These are phyloP conservation scores for Phalacrocorax aristotelis DNA, from an alignment of 2,113 vertebrate species.

Conservation along the genomic window DNA sequence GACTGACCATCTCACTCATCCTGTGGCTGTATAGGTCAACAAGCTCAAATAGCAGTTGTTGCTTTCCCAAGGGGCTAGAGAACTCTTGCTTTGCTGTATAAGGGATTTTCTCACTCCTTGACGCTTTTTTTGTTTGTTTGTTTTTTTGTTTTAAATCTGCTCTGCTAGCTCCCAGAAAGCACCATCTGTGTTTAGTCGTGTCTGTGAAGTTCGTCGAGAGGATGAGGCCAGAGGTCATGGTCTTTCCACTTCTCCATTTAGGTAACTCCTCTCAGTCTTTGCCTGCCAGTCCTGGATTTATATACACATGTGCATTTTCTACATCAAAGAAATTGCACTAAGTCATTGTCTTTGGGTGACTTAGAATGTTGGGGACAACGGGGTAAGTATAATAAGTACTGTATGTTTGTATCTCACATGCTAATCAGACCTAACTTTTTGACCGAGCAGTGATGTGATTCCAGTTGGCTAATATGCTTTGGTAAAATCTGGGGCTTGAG, in stretches of 20 bases:
- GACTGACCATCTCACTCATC: neutral
- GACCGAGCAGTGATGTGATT: neutral
- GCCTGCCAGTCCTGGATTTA: neutral
- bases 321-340: conserved; percentile 4
- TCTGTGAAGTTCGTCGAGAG: conserved; percentile 81
- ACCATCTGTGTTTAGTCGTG: conserved; percentile 84
- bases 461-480: neutral
- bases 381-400: neutral
- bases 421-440: neutral
- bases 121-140: neutral
- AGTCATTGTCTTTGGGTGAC: conserved; percentile 21
- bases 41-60: neutral
- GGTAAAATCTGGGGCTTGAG: neutral
- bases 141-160: conserved; percentile 39
- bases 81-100: neutral
- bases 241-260: conserved; percentile 59
- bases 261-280: conserved; percentile 71
- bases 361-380: neutral
- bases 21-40: neutral
- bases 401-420: neutral
- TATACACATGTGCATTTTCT: neutral
- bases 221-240: conserved; percentile 70
- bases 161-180: conserved; percentile 71
- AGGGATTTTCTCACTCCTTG: neutral
- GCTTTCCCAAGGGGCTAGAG: neutral